These are phyloP conservation scores for Corvus cornix DNA, from an alignment of 2,113 vertebrate genomes.

Conservation along the genomic window DNA sequence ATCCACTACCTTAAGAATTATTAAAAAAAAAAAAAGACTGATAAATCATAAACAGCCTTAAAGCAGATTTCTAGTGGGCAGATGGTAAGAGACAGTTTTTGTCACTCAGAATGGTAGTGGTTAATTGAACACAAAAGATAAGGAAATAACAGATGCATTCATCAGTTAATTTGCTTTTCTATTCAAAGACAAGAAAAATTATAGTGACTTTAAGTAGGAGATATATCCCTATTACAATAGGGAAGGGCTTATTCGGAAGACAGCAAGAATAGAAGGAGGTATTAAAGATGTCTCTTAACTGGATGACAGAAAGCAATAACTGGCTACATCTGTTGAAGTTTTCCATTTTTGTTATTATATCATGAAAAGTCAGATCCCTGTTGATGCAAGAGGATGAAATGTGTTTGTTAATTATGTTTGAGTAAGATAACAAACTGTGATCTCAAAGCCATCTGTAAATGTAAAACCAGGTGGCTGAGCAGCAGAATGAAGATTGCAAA, in stretches of 20 bases:
- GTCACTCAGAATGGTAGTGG: slow-evolving; percentile 33
- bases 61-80: slow-evolving; percentile 45
- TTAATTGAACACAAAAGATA: slow-evolving; percentile 46
- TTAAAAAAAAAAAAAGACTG: not conserved
- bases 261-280: not conserved
- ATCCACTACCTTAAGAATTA: not conserved
- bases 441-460: slow-evolving; percentile 55
- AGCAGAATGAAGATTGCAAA: not conserved
- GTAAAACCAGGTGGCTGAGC: slow-evolving; percentile 46
- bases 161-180: slow-evolving; percentile 15
- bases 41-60: slow-evolving; percentile 13
- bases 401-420: slow-evolving; percentile 56
- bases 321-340: not conserved
- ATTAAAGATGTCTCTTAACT: not conserved
- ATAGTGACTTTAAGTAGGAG: slow-evolving; percentile 13
- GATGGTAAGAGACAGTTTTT: slow-evolving; percentile 42
- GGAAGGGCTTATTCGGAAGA: not conserved
- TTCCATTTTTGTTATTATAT: slow-evolving; percentile 7
- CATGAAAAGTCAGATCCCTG: not conserved
- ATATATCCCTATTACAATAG: not conserved
- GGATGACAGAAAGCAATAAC: slow-evolving; percentile 9
- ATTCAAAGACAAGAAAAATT: not conserved
- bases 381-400: slow-evolving; percentile 40
- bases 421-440: slow-evolving; percentile 60
- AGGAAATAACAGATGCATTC: slow-evolving; percentile 43